Conservation (phyloP, 2,888 invertebrate species). For the Drosophila merina region DNA sequence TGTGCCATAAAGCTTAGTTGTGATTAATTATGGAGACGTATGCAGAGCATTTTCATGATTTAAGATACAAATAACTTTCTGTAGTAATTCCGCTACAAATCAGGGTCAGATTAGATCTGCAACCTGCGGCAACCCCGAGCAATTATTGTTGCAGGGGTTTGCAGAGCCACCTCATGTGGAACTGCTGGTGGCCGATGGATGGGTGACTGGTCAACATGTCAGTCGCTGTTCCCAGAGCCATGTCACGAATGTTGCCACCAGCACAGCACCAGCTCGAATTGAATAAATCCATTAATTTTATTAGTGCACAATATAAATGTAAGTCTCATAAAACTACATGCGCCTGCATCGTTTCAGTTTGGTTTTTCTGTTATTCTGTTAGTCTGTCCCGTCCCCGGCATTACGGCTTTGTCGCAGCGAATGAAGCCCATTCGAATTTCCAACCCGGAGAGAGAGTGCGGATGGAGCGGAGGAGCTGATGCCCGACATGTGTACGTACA, state of each 20-base stretch:
- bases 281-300: conserved; percentile 83
- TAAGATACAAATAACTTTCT: conserved; percentile 8
- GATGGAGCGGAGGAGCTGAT: conserved; percentile 29
- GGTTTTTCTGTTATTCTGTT: conserved; percentile 31
- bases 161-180: conserved; percentile 57
- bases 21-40: conserved; percentile 49
- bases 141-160: conserved; percentile 35
- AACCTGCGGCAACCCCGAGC: conserved; percentile 13
- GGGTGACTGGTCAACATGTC: conserved; percentile 16
- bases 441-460: conserved; percentile 9
- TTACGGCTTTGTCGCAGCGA: conserved; percentile 30
- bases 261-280: conserved; percentile 68
- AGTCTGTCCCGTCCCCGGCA: conserved; percentile 14
- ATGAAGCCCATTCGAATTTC: conserved; percentile 8
- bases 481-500: conserved; percentile 52
- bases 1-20: conserved; percentile 24
- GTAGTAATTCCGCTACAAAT: conserved; percentile 35
- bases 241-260: conserved; percentile 61
- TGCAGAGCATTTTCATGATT: conserved; percentile 19
- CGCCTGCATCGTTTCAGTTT: conserved; percentile 54
- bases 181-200: conserved; percentile 57
- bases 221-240: conserved; percentile 39
- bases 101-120: conserved; percentile 40
- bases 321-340: conserved; percentile 71
- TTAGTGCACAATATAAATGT: conserved; percentile 82